Conservation (phyloP, 2,797 vertebrate species). For the Catharus ustulatus region DNA sequence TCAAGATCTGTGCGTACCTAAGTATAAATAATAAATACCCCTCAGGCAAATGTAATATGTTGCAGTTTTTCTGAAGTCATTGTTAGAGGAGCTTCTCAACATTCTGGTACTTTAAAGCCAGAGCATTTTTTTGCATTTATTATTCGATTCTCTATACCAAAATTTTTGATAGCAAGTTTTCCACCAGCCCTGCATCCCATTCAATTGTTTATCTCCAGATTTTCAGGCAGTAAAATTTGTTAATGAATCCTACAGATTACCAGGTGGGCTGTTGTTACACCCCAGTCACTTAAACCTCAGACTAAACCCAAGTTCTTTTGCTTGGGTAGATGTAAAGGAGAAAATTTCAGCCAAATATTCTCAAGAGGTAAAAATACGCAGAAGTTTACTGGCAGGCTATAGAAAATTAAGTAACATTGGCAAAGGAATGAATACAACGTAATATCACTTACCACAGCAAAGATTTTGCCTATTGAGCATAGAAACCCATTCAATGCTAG, state of each 20-base stretch:
- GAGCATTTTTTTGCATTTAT: neutral
- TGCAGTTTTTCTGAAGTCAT: neutral
- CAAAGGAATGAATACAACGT: neutral
- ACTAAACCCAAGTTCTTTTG: neutral
- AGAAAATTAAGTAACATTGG: neutral
- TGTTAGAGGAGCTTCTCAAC: neutral
- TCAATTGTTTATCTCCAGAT: neutral
- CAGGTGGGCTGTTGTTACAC: neutral
- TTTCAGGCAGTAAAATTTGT: neutral
- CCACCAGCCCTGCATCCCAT: neutral
- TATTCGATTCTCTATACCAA: neutral
- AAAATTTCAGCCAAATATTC: neutral
- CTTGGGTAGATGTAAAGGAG: neutral
- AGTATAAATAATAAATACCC: conserved; percentile 18
- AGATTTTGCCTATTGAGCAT: neutral
- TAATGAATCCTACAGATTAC: neutral
- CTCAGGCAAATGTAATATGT: neutral
- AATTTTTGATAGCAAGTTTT: neutral
- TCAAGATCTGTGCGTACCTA: neutral
- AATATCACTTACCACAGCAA: neutral
- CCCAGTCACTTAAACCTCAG: neutral
- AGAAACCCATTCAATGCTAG: neutral
- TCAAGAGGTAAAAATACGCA: neutral
- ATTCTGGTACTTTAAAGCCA: neutral
- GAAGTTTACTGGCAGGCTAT: neutral